Conservation (phyloP, 2,888 invertebrate species). For the Dicyrtoma fusca region DNA sequence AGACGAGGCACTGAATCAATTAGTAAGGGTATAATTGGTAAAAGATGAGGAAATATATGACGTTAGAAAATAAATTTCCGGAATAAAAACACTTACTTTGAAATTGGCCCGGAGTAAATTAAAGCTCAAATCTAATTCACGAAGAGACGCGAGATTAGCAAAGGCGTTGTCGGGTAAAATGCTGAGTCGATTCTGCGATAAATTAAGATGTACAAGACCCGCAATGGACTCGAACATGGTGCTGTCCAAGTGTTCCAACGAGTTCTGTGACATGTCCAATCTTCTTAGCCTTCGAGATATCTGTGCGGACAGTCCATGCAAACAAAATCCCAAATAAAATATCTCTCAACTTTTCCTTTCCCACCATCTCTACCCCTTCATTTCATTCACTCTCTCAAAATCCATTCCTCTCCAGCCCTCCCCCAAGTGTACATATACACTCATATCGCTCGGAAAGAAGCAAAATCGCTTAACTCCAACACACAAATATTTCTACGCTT, state of each 20-base stretch:
- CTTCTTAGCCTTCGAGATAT: conserved; percentile 54
- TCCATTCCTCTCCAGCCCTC: not conserved
- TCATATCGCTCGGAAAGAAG: too few relatives aligned
- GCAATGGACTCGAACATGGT: conserved; percentile 84
- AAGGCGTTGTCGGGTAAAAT: conserved; percentile 88
- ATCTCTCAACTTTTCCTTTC: conserved; percentile 2
- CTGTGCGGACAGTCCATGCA: conserved; percentile 36
- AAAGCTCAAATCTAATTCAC: conserved; percentile 73
- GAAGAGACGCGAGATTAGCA: conserved; percentile 76
- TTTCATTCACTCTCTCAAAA: not conserved
- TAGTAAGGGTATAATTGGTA: too few relatives aligned
- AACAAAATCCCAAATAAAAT: conserved; percentile 29
- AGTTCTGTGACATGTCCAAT: conserved; percentile 77
- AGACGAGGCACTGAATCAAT: too few relatives aligned
- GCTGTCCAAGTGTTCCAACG: conserved; percentile 82
- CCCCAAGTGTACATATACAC: not conserved
- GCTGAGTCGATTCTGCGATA: conserved; percentile 79
- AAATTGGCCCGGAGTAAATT: conserved; percentile 82
- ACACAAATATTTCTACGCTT: too few relatives aligned
- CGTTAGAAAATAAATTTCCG: not conserved
- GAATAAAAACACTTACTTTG: conserved; percentile 61
- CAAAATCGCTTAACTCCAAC: too few relatives aligned
- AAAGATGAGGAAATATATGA: too few relatives aligned
- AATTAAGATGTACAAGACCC: conserved; percentile 74
- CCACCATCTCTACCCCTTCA: not conserved